Base-by-base conservation (phyloP, 2,113 vertebrate species). In the Bubo blakistoni region DNA sequence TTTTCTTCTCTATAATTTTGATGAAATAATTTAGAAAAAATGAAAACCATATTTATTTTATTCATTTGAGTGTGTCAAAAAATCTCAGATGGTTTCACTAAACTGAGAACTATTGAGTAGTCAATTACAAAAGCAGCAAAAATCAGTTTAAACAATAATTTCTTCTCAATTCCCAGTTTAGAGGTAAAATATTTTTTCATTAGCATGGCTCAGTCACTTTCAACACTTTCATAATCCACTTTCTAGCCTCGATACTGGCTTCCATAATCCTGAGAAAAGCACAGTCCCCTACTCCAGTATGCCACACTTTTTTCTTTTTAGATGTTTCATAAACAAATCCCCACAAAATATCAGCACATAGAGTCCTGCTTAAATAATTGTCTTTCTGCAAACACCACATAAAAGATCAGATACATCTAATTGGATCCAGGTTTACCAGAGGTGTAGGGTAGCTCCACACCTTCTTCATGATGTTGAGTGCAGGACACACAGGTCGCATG, bases 401-500 rank as follows among this genome's bases (percentile, higher is more conserved):
- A 70, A 61, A n/a, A 40, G 2, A 46, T 38, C 24, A 65, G 16
- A 17, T 15, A 18, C 13, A 12, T n/a, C 22, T 57, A 67, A 29
- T 9, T 38, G n/a, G 17, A 25, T 62, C 24, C 47, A 32, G 6
- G 9, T 71, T 76, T 76, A 7, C 26, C 38, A 59, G n/a, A 67
- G 32, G 9, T 0, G 1, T 11, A 26, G 14, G 29, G 44, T 20
- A 77, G 13, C 47, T 54, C 27, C 27, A 54, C 25, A 58, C 12
- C 2, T 18, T 66, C 3, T 27, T 49, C 12, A 1, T 49, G 30
- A 12, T 6, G 3, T 26, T 66, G 52, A 4, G 5, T 34, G 44
- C 7, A 27, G n/a, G 16, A 42, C 17, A 16, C 5, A 9, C 16
- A 49, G 38, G 40, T 32, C 1, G 2, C 8, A 1, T 2, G 14